A percentile compares a stretch with the other conserved stretches of the same genome.
These are phyloP conservation scores for Athene noctua DNA, from an alignment of 2,113 vertebrate genomes.

Conservation along the genomic window DNA sequence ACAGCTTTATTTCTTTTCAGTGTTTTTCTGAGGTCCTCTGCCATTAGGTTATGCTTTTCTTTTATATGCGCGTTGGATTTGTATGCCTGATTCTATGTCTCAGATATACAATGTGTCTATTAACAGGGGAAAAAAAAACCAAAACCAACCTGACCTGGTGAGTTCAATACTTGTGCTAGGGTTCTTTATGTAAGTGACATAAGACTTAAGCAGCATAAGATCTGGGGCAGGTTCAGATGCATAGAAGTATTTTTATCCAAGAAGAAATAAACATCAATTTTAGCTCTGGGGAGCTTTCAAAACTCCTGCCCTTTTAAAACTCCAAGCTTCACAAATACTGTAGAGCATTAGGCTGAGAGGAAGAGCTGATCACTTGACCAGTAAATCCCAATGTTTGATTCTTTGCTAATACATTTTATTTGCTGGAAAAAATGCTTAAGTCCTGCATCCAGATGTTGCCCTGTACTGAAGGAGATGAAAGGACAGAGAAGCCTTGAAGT, in stretches of 20 bases:
- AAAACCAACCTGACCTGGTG: neutral
- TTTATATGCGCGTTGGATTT: neutral
- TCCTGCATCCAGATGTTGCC: constrained; percentile 28
- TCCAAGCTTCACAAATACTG: neutral
- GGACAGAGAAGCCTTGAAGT: neutral
- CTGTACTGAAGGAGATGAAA: neutral
- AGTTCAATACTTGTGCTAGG: neutral
- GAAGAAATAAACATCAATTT: neutral
- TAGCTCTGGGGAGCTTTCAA: neutral
- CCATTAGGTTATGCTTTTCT: neutral
- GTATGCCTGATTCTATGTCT: neutral
- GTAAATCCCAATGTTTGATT: constrained; percentile 39
- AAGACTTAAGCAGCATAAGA: neutral
- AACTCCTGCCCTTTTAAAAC: constrained; percentile 18
- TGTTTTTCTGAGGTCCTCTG: neutral
- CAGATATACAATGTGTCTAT: neutral
- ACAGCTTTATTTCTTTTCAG: neutral
- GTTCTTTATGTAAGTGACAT: neutral
- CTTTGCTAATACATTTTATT: constrained; percentile 14
- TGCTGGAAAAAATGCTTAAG: neutral
- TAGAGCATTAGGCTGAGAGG: constrained; percentile 20
- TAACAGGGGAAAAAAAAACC: neutral
- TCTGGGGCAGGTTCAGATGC: neutral
- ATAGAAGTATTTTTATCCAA: neutral
- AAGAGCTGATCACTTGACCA: constrained; percentile 29